A percentile compares a stretch with the other conserved stretches of the same genome.
These are phyloP conservation scores for Zingel zingel DNA, from an alignment of 2,113 vertebrate species.

Conservation along the genomic window DNA sequence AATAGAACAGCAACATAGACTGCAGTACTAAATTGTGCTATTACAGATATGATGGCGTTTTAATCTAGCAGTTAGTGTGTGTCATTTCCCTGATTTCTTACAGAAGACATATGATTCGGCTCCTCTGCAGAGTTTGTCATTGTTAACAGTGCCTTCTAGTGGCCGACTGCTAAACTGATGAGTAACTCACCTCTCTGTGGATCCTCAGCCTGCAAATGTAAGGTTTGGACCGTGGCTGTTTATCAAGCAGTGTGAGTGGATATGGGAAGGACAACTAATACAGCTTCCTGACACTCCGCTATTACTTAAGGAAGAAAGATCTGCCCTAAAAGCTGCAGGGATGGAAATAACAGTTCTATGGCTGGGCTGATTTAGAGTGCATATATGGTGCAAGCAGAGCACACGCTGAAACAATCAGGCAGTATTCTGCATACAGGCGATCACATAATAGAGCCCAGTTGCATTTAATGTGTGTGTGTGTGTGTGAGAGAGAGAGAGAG, in stretches of 20 bases:
- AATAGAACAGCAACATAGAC: not conserved
- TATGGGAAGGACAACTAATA: slow-evolving; percentile 23
- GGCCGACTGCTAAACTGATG: slow-evolving; percentile 44
- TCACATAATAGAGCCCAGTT: slow-evolving; percentile 57
- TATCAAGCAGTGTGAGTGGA: slow-evolving; percentile 45
- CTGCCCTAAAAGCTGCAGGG: slow-evolving; percentile 23
- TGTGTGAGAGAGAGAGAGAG: not conserved
- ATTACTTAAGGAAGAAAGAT: slow-evolving; percentile 23
- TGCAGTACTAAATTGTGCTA: not conserved
- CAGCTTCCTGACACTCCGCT: slow-evolving; percentile 37
- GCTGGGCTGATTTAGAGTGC: slow-evolving; percentile 52
- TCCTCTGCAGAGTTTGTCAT: slow-evolving; percentile 46
- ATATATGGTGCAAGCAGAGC: slow-evolving; percentile 49
- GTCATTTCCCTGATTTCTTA: slow-evolving; percentile 12
- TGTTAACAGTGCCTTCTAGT: slow-evolving; percentile 86
- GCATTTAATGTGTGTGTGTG: slow-evolving; percentile 32
- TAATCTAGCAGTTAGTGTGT: slow-evolving; percentile 17
- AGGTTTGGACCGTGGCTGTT: slow-evolving; percentile 17
- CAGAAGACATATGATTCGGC: not conserved
- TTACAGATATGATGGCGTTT: not conserved
- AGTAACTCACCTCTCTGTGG: slow-evolving; percentile 9
- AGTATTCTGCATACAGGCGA: slow-evolving; percentile 50
- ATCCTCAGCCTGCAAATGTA: slow-evolving; percentile 8
- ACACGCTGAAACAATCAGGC: slow-evolving; percentile 70
- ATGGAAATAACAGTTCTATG: slow-evolving; percentile 53